phyloP scores from a whole-genome alignment of 2,797 vertebrate species.

The Protonibea diacanthus region DNA sequence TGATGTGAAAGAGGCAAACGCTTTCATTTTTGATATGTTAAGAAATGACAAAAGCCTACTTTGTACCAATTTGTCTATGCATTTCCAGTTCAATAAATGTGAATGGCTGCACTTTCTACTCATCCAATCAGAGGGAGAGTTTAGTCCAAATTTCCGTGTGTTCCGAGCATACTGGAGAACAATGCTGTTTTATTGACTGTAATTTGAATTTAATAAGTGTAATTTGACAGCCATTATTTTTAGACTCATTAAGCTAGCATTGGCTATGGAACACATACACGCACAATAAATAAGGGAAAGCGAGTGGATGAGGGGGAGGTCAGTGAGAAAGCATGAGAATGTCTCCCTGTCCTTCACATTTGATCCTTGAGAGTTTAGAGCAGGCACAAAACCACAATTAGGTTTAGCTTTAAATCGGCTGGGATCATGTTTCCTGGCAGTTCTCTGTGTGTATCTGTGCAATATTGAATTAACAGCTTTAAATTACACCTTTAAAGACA shows the following conservation, averaged over 20 bases:
- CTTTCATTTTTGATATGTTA: background rate
- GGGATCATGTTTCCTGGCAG: slow-evolving; percentile 20
- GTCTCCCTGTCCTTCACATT: slow-evolving; percentile 31
- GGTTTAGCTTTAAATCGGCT: slow-evolving; percentile 33
- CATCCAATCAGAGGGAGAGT: slow-evolving; percentile 10
- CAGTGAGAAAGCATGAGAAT: slow-evolving; percentile 33
- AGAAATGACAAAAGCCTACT: background rate
- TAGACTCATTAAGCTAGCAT: slow-evolving; percentile 63
- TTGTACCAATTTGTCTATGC: background rate
- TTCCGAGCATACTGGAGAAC: slow-evolving; percentile 27
- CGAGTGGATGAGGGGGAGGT: background rate
- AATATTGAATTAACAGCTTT: slow-evolving; percentile 12
- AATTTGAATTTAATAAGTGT: slow-evolving; percentile 47
- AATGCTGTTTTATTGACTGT: slow-evolving; percentile 57
- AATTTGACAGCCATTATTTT: slow-evolving; percentile 64
- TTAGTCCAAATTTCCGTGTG: slow-evolving; percentile 10
- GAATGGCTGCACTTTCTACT: slow-evolving; percentile 13
- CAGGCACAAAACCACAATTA: slow-evolving; percentile 30
- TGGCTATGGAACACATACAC: slow-evolving; percentile 36
- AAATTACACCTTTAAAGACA: slow-evolving; percentile 24
- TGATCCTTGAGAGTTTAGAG: slow-evolving; percentile 33
- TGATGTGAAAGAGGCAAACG: slow-evolving; percentile 1
- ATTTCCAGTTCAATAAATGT: slow-evolving; percentile 29
- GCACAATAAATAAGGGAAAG: slow-evolving; percentile 21
- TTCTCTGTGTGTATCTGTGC: slow-evolving; percentile 6